Percentiles rank a stretch among this genome's conserved stretches.
Evolutionary conservation across 2,888 invertebrate genomes (phyloP).

Genomic region (Chymomyza caudatula): DNA sequence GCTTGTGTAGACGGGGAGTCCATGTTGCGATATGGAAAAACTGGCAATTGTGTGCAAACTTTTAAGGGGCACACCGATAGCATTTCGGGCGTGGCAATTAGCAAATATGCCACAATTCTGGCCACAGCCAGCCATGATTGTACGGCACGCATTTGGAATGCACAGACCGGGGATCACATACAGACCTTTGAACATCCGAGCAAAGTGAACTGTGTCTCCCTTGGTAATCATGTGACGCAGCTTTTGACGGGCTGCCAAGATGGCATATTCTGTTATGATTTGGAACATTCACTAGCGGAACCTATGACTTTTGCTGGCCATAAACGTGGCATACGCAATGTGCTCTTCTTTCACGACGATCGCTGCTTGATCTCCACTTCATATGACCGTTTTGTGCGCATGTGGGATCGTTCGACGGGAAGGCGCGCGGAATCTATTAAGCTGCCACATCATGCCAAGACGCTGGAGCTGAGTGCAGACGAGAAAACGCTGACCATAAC

Average conservation of each 20-base stretch:
- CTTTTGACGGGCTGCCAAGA: slow-evolving; percentile 94
- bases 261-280: slow-evolving; percentile 89
- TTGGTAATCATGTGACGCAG: slow-evolving; percentile 85
- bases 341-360: slow-evolving; percentile 88
- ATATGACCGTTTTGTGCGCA: slow-evolving; percentile 91
- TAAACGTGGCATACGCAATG: slow-evolving; percentile 87
- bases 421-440: slow-evolving; percentile 87
- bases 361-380: slow-evolving; percentile 90
- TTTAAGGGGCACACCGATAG: slow-evolving; percentile 97
- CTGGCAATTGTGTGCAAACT: slow-evolving; percentile 97
- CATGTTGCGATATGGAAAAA: slow-evolving; percentile 96
- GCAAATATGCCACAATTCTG: slow-evolving; percentile 90
- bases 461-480: slow-evolving; percentile 92
- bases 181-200: slow-evolving; percentile 93
- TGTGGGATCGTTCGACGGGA: slow-evolving; percentile 88
- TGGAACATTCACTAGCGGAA: slow-evolving; percentile 87
- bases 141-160: slow-evolving; percentile 95
- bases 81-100: slow-evolving; percentile 95
- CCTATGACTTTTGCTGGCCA: slow-evolving; percentile 87
- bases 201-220: slow-evolving; percentile 94
- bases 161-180: slow-evolving; percentile 90
- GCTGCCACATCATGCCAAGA: slow-evolving; percentile 88
- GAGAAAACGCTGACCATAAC: slow-evolving; percentile 90
- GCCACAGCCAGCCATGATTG: slow-evolving; percentile 97
- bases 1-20: slow-evolving; percentile 88